Base-by-base conservation (phyloP, 2,888 invertebrate genomes). In the Habrosyne pyritoides region DNA sequence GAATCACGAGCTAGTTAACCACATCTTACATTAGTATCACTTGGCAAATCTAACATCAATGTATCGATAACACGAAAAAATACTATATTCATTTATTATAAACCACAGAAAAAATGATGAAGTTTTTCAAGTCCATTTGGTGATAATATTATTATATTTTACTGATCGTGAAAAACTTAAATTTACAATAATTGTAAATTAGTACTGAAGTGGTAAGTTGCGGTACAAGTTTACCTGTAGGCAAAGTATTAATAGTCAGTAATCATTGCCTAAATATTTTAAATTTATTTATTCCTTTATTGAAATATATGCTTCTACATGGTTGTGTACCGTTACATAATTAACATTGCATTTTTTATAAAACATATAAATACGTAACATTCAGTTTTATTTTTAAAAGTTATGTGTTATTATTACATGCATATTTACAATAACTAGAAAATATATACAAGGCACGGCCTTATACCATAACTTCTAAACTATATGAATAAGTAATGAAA, bases 1-100 rank as follows among this genome's bases (percentile, higher is more conserved):
- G 79, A 79, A 76, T 66, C 56, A 71, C 62, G 72, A 69, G 68
- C 67, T 68, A 59, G 71, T 69, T 67, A 72, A 71, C 66, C 67
- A 76, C 72, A 67, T 73, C 75, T 79, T 84, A 87, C 60, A 71
- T 79, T 88, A 88, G 76, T 87, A 88, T 87, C 88, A 88, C 88
- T 83, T 86, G 81, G 69, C 69, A 70, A 61, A 65, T n/a, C n/a
- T 33, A 4, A n/a, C 33, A n/a, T 33, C n/a, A 30, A 30, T 30
- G 6, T 28, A 28, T 28, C 28, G 6, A n/a, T 5, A n/a, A 5
- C 33, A 33, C n/a, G 33, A 33, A 33, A 33, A 4, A 5, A n/a
- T n/a, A 10, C 8, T 33, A 4, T 12, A 12, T 8, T 4, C n/a
- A n/a, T n/a, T n/a, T n/a, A n/a, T n/a, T n/a, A n/a, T n/a, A n/a